Evolutionary conservation across 2,113 vertebrate species (phyloP).

Genomic region (Chamaea fasciata): DNA sequence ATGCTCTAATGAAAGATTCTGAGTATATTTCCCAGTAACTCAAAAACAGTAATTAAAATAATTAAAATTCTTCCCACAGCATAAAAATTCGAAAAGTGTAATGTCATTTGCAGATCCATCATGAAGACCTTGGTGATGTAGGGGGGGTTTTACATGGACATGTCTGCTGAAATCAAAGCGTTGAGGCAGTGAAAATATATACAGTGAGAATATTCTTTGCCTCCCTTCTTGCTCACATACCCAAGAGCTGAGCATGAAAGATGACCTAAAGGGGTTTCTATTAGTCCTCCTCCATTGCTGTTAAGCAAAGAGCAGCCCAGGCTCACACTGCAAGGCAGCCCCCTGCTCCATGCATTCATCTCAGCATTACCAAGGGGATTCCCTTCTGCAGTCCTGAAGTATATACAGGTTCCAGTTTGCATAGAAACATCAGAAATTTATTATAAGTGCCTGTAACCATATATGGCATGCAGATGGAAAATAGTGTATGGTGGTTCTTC

Average conservation of each 20-base stretch:
- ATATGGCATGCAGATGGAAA: neutral
- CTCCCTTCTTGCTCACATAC: neutral
- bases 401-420: neutral
- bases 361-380: neutral
- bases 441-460: neutral
- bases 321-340: neutral
- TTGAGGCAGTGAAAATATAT: neutral
- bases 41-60: slow-evolving; percentile 42
- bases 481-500: neutral
- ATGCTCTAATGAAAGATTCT: slow-evolving; percentile 40
- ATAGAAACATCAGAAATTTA: neutral
- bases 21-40: slow-evolving; percentile 35
- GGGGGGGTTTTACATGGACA: neutral
- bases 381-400: neutral
- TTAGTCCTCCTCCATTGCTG: neutral
- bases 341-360: neutral
- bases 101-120: neutral
- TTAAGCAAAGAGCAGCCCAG: neutral
- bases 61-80: slow-evolving; percentile 12
- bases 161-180: neutral
- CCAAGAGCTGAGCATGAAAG: neutral
- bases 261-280: neutral
- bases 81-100: neutral
- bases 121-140: neutral
- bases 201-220: neutral